phyloP scores from a whole-genome alignment of 1,140 invertebrate species.

The Achatina immaculata region DNA sequence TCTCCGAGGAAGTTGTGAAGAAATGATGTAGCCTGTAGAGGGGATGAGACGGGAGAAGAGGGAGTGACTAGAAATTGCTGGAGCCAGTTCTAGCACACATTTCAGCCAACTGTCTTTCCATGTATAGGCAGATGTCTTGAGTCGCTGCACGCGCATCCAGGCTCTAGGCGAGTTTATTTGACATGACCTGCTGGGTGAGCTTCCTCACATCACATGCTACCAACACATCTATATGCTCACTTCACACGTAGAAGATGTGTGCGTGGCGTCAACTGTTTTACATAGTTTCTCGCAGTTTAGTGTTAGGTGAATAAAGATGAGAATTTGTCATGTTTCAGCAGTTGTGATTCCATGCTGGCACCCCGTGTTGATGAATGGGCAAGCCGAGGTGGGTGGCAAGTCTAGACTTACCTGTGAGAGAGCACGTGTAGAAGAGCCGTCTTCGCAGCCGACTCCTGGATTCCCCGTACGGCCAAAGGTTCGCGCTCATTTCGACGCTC shows the following conservation, averaged over 20 bases:
- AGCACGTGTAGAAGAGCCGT: neutral
- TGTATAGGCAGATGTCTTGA: constrained; percentile 18
- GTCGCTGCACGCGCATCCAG: neutral
- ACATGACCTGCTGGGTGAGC: neutral
- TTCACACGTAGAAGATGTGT: too few species aligned
- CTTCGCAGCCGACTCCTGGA: constrained; percentile 24
- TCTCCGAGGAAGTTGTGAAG: neutral
- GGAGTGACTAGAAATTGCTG: neutral
- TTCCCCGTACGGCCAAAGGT: constrained; percentile 23
- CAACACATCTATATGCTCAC: too few species aligned
- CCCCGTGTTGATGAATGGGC: neutral
- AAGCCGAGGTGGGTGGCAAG: neutral
- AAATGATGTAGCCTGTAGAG: too few species aligned
- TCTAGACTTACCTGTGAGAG: constrained; percentile 25
- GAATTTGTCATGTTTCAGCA: too few species aligned
- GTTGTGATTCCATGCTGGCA: too few species aligned
- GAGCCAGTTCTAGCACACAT: neutral
- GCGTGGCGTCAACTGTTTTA: too few species aligned
- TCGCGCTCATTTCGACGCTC: constrained; percentile 24
- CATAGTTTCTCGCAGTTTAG: too few species aligned
- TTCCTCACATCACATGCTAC: too few species aligned
- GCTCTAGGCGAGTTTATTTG: neutral
- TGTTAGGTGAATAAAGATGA: too few species aligned
- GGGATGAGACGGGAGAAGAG: neutral
- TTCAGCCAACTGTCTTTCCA: constrained; percentile 13